These are phyloP conservation scores for Eucidaris tribuloides DNA, from an alignment of 35 echinoderm and acorn worm species.

Conservation along the genomic window DNA sequence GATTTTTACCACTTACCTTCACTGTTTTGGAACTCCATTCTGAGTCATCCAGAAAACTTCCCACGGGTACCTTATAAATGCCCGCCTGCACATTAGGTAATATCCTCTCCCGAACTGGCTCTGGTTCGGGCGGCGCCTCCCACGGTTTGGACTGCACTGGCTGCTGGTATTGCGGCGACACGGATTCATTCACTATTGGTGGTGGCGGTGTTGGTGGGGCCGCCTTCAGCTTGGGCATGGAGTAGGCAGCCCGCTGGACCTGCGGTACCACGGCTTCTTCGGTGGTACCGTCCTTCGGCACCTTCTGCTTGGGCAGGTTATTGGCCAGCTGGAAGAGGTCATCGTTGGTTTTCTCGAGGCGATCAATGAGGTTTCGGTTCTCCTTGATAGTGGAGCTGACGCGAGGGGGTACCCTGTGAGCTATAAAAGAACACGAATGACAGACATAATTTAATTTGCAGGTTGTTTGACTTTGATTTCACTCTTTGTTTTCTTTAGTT, in stretches of 20 bases:
- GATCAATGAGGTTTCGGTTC: conserved; percentile 52
- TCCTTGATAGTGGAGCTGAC: conserved; percentile 6
- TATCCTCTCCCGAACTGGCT: conserved; percentile 6
- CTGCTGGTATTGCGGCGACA: not conserved
- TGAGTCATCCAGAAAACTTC: not conserved
- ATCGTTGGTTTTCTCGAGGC: conserved; percentile 67
- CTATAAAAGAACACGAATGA: too few relatives aligned
- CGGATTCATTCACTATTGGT: not conserved
- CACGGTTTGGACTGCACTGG: conserved; percentile 24
- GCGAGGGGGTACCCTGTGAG: conserved; percentile 14
- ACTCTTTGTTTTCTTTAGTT: too few relatives aligned
- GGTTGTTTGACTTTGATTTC: too few relatives aligned
- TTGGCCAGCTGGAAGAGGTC: conserved; percentile 63
- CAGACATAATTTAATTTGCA: too few relatives aligned
- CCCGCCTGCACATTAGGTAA: not conserved
- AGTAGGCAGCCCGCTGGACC: conserved; percentile 9
- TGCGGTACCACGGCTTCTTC: conserved; percentile 52
- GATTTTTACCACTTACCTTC: not conserved
- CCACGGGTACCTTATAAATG: not conserved
- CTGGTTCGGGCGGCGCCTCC: not conserved
- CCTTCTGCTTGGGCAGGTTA: conserved; percentile 19
- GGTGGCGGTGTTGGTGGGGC: not conserved
- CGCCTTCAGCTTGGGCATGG: conserved; percentile 1
- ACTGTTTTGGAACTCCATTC: not conserved
- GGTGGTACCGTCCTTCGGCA: conserved; percentile 6